Conservation (phyloP, 23 tunicate genomes). For the Halocynthia aurantium region DNA sequence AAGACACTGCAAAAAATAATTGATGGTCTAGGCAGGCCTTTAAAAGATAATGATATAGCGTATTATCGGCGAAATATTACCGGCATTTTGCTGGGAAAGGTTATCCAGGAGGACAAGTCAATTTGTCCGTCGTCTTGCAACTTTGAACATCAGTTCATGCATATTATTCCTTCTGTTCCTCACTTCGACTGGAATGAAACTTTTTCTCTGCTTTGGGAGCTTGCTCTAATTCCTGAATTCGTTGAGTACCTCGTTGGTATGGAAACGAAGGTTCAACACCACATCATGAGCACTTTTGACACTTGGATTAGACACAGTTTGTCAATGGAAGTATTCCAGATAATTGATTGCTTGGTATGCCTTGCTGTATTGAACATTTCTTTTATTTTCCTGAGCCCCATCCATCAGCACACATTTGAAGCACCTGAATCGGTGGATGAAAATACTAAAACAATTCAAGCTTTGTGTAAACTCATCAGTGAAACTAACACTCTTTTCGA, state of each 20-base stretch:
- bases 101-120: not conserved
- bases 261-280: not conserved
- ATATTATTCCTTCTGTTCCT: not conserved
- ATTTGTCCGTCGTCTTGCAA: not conserved
- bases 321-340: too few relatives aligned
- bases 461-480: too few relatives aligned
- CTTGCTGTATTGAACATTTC: too few relatives aligned
- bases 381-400: too few relatives aligned
- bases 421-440: too few relatives aligned
- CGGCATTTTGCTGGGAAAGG: not conserved
- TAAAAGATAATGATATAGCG: not conserved
- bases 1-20: not conserved
- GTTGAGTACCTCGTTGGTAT: not conserved
- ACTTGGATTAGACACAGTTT: too few relatives aligned
- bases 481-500: too few relatives aligned
- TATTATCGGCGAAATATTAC: constrained; percentile 3
- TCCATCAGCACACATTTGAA: too few relatives aligned
- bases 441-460: too few relatives aligned
- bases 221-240: constrained; percentile 15
- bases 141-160: not conserved
- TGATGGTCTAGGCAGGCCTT: not conserved
- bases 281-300: not conserved
- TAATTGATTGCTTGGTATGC: too few relatives aligned
- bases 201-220: not conserved
- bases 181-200: not conserved